Evolutionary conservation across 1,140 invertebrate genomes (phyloP).

Genomic region (Lepidurus couesii): DNA sequence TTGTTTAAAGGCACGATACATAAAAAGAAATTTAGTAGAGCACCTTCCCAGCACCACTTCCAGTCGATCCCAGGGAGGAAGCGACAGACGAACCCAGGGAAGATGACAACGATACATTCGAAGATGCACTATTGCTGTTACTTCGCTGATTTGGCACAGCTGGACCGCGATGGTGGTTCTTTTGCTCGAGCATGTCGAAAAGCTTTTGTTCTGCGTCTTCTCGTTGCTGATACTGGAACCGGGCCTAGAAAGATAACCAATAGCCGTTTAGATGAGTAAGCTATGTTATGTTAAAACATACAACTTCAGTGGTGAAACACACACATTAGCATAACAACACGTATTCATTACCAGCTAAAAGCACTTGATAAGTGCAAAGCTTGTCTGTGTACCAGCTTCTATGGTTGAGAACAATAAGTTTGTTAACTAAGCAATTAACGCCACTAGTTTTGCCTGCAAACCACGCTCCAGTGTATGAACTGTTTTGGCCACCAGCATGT

Average conservation of each 20-base stretch:
- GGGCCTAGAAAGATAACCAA: constrained; percentile 51
- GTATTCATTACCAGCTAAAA: no score
- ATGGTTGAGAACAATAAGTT: no score
- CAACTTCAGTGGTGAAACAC: no score
- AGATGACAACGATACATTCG: constrained; percentile 41
- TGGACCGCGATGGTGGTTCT: constrained; percentile 56
- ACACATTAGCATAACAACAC: no score
- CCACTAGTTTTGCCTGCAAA: background rate
- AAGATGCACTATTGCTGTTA: constrained; percentile 46
- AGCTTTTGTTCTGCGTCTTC: constrained; percentile 66
- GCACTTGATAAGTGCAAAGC: no score
- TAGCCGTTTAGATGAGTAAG: background rate
- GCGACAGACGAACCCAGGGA: constrained; percentile 42
- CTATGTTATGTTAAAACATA: background rate
- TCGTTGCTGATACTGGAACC: constrained; percentile 65
- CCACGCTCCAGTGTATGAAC: background rate
- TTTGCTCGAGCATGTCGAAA: constrained; percentile 62
- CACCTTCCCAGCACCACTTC: constrained; percentile 35
- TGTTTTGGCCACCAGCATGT: background rate
- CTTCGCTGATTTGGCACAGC: constrained; percentile 44
- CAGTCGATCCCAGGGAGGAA: constrained; percentile 38
- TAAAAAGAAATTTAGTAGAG: background rate
- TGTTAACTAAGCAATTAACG: background rate
- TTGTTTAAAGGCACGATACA: background rate
- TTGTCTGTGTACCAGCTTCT: no score